Conservation (phyloP, 2,113 vertebrate species). For the Herpailurus yagouaroundi region DNA sequence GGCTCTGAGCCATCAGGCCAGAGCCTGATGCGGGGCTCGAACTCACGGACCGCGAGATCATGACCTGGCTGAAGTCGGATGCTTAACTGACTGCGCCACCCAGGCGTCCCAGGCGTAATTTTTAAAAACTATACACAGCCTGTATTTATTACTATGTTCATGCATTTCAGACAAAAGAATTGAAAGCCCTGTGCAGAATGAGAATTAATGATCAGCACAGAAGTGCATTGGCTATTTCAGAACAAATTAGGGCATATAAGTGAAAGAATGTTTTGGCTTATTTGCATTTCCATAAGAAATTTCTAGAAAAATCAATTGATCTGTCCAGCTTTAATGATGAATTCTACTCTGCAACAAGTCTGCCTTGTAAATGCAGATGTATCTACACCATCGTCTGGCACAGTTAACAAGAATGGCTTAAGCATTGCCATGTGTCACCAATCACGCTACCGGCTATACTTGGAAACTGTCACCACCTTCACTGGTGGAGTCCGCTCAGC, state of each 20-base stretch:
- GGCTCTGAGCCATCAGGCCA: no score
- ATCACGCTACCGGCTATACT: not conserved
- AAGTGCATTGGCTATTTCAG: not conserved
- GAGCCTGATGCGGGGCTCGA: no score
- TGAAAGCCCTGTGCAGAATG: not conserved
- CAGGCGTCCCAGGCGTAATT: not conserved
- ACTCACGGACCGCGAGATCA: no score
- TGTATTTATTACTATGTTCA: not conserved
- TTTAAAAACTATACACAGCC: not conserved
- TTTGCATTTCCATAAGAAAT: not conserved
- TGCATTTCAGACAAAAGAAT: not conserved
- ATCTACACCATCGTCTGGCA: accelerated
- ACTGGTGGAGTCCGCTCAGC: not conserved
- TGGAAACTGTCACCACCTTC: not conserved
- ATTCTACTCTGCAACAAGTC: not conserved
- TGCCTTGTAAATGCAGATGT: not conserved
- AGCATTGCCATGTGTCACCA: accelerated
- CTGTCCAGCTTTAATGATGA: not conserved
- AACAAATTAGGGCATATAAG: not conserved
- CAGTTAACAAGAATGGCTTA: not conserved
- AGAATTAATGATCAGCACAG: not conserved
- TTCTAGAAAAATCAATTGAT: not conserved
- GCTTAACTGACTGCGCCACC: no score
- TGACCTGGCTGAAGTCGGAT: no score
- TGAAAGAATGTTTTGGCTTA: not conserved